Conservation (phyloP, 2,888 invertebrate genomes). For the Cordylochernes scorpioides region DNA sequence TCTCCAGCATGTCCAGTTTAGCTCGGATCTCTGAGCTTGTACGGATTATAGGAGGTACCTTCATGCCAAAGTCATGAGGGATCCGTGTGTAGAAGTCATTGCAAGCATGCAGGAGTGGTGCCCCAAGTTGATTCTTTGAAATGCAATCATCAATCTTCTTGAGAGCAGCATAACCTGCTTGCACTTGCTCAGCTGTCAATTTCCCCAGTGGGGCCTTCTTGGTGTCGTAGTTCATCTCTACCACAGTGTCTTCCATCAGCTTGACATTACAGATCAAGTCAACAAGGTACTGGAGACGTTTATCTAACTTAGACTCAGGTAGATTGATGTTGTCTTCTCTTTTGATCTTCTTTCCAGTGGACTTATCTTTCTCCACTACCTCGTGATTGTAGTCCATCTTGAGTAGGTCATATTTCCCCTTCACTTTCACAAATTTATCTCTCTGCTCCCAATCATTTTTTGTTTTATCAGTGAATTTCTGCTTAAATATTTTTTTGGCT, state of each 20-base stretch:
- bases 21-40: constrained; percentile 21
- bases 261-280: constrained; percentile 25
- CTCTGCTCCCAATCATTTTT: constrained; percentile 23
- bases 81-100: constrained; percentile 28
- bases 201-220: constrained; percentile 27
- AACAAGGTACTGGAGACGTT: constrained; percentile 18
- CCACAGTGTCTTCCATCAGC: constrained; percentile 25
- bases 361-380: neutral
- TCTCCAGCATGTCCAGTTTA: constrained; percentile 24
- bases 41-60: constrained; percentile 24
- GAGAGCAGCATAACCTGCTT: constrained; percentile 25
- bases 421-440: constrained; percentile 21
- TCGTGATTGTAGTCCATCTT: constrained; percentile 22
- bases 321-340: too few relatives aligned
- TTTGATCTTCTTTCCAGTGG: too few relatives aligned
- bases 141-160: constrained; percentile 24
- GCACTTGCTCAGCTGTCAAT: constrained; percentile 26
- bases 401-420: constrained; percentile 26
- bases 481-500: constrained; percentile 23
- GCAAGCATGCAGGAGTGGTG: constrained; percentile 22
- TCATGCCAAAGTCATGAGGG: constrained; percentile 28
- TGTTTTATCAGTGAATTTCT: constrained; percentile 26
- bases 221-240: constrained; percentile 27
- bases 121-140: constrained; percentile 17
- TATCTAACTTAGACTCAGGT: too few relatives aligned